These are phyloP conservation scores for Lota lota DNA, from an alignment of 2,113 vertebrate genomes.

Conservation along the genomic window DNA sequence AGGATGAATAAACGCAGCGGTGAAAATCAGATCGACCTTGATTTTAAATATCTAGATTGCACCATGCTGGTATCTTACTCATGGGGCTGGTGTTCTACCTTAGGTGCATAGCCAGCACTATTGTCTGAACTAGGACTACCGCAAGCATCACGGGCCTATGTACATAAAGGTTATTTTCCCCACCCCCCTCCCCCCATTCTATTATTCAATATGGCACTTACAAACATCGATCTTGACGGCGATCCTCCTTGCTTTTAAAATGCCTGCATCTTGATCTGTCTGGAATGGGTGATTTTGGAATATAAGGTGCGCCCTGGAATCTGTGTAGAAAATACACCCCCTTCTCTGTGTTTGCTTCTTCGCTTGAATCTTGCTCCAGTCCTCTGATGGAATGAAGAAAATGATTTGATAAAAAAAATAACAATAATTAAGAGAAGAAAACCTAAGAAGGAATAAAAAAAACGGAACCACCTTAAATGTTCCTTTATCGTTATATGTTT, in stretches of 20 bases:
- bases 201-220: slow-evolving; percentile 40
- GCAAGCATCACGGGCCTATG: slow-evolving; percentile 13
- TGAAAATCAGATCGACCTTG: slow-evolving; percentile 65
- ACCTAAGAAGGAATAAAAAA: too few relatives aligned
- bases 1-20: slow-evolving; percentile 24
- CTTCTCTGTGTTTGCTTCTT: slow-evolving; percentile 5
- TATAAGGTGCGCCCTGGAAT: slow-evolving; percentile 67
- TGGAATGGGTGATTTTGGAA: slow-evolving; percentile 59
- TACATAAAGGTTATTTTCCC: too few relatives aligned
- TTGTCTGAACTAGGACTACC: slow-evolving; percentile 26
- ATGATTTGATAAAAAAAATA: not conserved
- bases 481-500: not conserved
- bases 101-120: slow-evolving; percentile 37
- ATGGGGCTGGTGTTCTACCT: slow-evolving; percentile 38
- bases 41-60: slow-evolving; percentile 59
- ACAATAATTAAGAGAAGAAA: not conserved
- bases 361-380: too few relatives aligned
- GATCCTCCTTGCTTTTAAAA: slow-evolving; percentile 30
- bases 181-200: too few relatives aligned
- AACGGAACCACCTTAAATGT: too few relatives aligned
- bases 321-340: slow-evolving; percentile 54
- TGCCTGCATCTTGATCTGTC: slow-evolving; percentile 48
- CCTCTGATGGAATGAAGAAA: not conserved
- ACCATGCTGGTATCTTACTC: slow-evolving; percentile 52
- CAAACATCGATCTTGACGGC: slow-evolving; percentile 47